Base-by-base conservation (phyloP, 2,113 vertebrate genomes). In the Acinonyx jubatus region DNA sequence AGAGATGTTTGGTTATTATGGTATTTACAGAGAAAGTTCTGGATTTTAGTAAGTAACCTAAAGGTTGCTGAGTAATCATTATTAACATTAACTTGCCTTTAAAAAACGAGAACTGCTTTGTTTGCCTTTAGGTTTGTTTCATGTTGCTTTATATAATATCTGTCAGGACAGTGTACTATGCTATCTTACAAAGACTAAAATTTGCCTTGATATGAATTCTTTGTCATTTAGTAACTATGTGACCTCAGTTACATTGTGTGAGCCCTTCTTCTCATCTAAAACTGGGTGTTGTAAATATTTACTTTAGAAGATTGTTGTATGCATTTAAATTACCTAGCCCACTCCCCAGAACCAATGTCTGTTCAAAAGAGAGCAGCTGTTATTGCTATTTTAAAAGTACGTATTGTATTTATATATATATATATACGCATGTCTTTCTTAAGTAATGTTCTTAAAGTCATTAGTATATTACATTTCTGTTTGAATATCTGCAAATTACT, bases 391-490 rank as follows among this genome's bases (percentile, higher is more conserved):
- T 79, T 71, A 7, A 66, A 91, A 73, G 50, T 87, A 65, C 48
- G 48, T 11, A 8, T 79, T 96, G 10, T 91, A 45, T 93, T 89
- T 41, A 41, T 41, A 41, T 41, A 41, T 41, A 6, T 41, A 41
- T 41, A 41, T 41, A 63, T 79, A 45, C 1, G 19, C 14, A 29
- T 79, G 5, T 79, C 6, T 82, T 38, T 92, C 92, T 25, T 74
- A 92, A 92, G 6, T 97, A 31, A 88, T 91, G 63, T 78, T 89
- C 93, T 68, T 31, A 38, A 82, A 93, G 23, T 92, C 55, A 55
- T 91, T 48, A 96, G 1, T 88, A 15, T 82, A 41, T 66, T 80
- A 21, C 14, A 76, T 21, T 83, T 68, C 33, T 52, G 14, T 63
- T 78, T 96, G 38, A 31, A 7, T 91, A 41, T 63, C 41, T 92